These are phyloP conservation scores for Berghia stephanieae DNA, from an alignment of 1,140 invertebrate species.

Conservation along the genomic window DNA sequence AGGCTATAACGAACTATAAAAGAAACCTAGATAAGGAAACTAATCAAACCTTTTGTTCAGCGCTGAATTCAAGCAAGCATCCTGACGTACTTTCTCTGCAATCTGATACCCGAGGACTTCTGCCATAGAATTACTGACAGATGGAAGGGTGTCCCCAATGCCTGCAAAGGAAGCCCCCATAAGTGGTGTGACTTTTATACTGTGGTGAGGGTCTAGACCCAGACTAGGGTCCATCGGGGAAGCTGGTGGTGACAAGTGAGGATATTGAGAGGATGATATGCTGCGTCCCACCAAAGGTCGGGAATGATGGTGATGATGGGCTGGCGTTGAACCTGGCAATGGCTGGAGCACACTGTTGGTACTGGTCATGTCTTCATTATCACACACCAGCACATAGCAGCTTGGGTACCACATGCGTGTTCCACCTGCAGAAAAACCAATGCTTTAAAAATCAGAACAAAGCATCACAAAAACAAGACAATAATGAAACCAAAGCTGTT, in stretches of 20 bases:
- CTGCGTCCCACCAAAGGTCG: background rate
- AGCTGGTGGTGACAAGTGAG: constrained; percentile 58
- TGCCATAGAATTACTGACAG: constrained; percentile 10
- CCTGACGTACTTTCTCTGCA: constrained; percentile 81
- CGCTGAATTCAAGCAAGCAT: constrained; percentile 70
- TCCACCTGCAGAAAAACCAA: constrained; percentile 73
- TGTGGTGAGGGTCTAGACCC: constrained; percentile 29
- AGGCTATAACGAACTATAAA: too few relatives aligned
- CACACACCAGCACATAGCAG: constrained; percentile 90
- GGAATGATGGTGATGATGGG: too few relatives aligned
- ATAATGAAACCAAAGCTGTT: background rate
- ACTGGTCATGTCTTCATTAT: constrained; percentile 77
- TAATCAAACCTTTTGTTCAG: constrained; percentile 50
- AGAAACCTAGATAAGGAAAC: background rate
- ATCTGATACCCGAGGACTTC: constrained; percentile 62
- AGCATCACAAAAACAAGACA: background rate
- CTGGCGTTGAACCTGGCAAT: too few relatives aligned
- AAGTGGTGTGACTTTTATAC: constrained; percentile 28
- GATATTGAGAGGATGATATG: constrained; percentile 19
- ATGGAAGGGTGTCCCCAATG: constrained; percentile 6
- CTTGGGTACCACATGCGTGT: constrained; percentile 93
- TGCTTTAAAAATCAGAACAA: background rate
- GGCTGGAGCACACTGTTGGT: constrained; percentile 35
- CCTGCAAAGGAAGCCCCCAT: constrained; percentile 24
- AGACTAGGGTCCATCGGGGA: constrained; percentile 56